phyloP scores from a whole-genome alignment of 2,113 vertebrate species.

The Perognathus longimembris region DNA sequence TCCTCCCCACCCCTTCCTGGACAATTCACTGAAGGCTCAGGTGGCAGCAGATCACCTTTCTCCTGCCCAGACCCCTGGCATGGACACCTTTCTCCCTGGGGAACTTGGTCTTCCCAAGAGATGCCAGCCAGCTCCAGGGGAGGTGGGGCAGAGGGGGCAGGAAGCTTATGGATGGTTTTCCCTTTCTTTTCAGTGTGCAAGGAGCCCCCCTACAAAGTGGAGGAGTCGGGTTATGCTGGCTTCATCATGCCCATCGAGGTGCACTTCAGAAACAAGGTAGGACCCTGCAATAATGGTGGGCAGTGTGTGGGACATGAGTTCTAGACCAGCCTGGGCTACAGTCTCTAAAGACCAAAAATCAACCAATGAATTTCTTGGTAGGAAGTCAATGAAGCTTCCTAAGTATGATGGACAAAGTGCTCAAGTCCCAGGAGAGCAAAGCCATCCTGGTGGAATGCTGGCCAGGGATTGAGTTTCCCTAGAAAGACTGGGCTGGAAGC shows the following conservation, averaged over 20 bases:
- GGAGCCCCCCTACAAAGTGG: slow-evolving; percentile 99
- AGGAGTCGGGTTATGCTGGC: slow-evolving; percentile 98
- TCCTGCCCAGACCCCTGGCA: background rate
- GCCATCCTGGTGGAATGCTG: no score
- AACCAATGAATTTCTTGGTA: no score
- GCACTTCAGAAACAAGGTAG: slow-evolving; percentile 99
- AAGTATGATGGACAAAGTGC: no score
- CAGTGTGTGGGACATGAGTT: background rate
- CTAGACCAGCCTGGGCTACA: no score
- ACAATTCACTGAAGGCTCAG: background rate
- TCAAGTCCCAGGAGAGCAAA: no score
- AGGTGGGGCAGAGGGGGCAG: background rate
- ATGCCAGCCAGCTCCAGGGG: background rate
- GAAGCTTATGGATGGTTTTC: slow-evolving; percentile 55
- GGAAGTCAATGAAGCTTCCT: no score
- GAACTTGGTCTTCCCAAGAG: no score
- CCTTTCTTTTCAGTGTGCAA: slow-evolving; percentile 93
- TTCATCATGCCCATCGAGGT: slow-evolving; percentile 99
- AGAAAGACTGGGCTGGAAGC: no score
- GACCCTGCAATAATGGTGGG: background rate
- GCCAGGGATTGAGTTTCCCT: no score
- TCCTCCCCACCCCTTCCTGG: accelerated
- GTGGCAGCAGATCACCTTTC: background rate
- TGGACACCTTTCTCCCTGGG: background rate
- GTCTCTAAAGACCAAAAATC: no score